Evolutionary conservation across 2,888 invertebrate genomes (phyloP).

Genomic region (Clistopyga incitator): DNA sequence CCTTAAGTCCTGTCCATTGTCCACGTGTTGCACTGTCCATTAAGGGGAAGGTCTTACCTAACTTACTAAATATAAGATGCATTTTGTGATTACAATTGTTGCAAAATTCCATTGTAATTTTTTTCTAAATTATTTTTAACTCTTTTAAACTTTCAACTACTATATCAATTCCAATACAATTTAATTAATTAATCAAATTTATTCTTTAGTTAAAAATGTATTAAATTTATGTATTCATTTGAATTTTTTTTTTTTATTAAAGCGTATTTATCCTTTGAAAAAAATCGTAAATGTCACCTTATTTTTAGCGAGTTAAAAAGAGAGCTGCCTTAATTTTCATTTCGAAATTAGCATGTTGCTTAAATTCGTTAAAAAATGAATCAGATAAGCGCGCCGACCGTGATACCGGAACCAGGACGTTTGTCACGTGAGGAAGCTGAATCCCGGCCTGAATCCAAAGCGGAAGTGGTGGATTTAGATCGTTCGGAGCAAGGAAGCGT

Average conservation of each 20-base stretch:
- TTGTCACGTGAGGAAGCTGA: conserved; percentile 60
- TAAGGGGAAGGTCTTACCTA: background rate
- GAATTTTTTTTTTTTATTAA: no score
- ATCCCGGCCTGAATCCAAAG: conserved; percentile 75
- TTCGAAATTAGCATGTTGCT: background rate
- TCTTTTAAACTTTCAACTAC: background rate
- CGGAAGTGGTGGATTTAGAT: conserved; percentile 68
- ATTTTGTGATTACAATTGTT: background rate
- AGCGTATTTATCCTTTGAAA: no score
- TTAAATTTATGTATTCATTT: no score
- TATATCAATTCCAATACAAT: no score
- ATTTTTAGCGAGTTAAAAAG: no score
- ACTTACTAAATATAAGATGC: no score
- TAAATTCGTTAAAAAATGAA: conserved; percentile 49
- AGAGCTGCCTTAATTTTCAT: background rate
- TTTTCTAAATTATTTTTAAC: background rate
- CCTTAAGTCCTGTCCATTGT: conserved; percentile 64
- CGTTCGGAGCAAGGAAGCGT: conserved; percentile 29
- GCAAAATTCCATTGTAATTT: background rate
- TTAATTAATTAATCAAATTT: no score
- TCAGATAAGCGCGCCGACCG: conserved; percentile 74
- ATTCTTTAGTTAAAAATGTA: no score
- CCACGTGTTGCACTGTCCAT: background rate
- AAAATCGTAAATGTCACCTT: no score
- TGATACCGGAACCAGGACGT: conserved; percentile 75